phyloP scores from a whole-genome alignment of 2,888 invertebrate species.

The Apantesis nais region DNA sequence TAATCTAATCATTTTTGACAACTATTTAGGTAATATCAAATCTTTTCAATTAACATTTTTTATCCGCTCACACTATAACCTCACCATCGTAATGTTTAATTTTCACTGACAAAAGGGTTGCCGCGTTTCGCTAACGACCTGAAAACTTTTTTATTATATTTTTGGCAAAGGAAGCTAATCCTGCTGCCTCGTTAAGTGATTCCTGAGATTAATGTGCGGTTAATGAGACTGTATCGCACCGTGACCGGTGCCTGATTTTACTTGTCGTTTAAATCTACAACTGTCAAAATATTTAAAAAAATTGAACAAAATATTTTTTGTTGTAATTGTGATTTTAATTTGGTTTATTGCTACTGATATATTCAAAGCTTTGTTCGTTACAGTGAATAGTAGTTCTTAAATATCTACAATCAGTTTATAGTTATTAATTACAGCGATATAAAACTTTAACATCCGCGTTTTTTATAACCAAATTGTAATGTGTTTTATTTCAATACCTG shows the following conservation, averaged over 20 bases:
- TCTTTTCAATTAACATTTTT: neutral
- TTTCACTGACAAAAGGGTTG: conserved; percentile 52
- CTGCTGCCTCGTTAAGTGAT: conserved; percentile 71
- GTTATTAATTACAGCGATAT: neutral
- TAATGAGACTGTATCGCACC: conserved; percentile 61
- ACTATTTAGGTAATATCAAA: neutral
- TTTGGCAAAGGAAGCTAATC: conserved; percentile 63
- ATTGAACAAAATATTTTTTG: neutral
- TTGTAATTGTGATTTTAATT: neutral
- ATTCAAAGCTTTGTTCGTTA: neutral
- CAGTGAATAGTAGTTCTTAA: neutral
- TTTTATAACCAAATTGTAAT: neutral
- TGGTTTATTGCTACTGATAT: neutral
- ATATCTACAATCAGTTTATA: neutral
- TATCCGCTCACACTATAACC: conserved; percentile 36
- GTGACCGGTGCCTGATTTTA: conserved; percentile 41
- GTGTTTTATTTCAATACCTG: neutral
- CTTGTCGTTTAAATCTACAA: conserved; percentile 36
- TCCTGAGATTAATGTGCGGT: conserved; percentile 68
- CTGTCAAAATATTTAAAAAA: conserved; percentile 25
- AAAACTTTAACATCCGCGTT: neutral
- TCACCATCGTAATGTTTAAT: conserved; percentile 36
- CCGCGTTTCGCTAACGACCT: conserved; percentile 69
- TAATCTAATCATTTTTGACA: neutral
- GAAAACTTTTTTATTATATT: conserved; percentile 59